Conservation (phyloP, 2,113 vertebrate genomes). For the Bubo bubo region DNA sequence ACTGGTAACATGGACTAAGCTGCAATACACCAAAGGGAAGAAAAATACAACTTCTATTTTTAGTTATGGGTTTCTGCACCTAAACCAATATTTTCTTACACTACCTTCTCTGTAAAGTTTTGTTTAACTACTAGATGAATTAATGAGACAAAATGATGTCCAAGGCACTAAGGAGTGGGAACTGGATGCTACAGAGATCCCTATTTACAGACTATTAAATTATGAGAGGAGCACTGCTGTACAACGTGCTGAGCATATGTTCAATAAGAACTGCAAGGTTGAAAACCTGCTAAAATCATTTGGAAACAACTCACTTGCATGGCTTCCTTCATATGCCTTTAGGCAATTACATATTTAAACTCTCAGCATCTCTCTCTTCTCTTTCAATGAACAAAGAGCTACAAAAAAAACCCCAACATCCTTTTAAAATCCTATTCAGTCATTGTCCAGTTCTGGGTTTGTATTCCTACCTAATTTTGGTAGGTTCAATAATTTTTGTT, state of each 20-base stretch:
- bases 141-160: not conserved
- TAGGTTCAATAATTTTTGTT: not conserved
- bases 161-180: not conserved
- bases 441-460: not conserved
- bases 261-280: not conserved
- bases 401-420: not conserved
- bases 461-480: not conserved
- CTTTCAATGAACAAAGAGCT: not conserved
- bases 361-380: not conserved
- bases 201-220: not conserved
- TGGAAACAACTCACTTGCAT: constrained; percentile 31
- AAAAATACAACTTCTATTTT: not conserved
- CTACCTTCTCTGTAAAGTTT: not conserved
- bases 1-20: not conserved
- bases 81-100: not conserved
- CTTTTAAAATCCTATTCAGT: not conserved
- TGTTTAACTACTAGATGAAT: not conserved
- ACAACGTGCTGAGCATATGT: not conserved
- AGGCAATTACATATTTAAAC: constrained; percentile 17
- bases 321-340: constrained; percentile 20
- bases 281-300: constrained; percentile 34
- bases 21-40: not conserved
- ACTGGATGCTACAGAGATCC: not conserved
- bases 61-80: not conserved
- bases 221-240: not conserved